phyloP scores from a whole-genome alignment of 2,113 vertebrate genomes.

The Castor canadensis region DNA sequence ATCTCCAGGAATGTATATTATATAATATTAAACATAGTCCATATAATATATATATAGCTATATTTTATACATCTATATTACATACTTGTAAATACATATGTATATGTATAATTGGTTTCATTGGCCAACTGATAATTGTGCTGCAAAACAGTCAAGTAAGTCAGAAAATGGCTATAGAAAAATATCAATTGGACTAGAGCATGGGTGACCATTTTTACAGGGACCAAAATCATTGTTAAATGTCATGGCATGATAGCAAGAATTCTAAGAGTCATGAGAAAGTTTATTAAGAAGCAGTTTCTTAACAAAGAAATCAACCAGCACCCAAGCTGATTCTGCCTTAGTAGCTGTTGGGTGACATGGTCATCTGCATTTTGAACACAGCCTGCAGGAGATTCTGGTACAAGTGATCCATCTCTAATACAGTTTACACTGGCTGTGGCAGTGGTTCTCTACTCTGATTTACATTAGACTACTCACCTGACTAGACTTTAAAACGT shows the following conservation, averaged over 20 bases:
- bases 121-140: not conserved
- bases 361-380: not conserved
- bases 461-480: not conserved
- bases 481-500: not conserved
- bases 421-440: not conserved
- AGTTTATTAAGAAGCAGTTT: not conserved
- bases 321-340: not conserved
- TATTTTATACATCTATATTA: too few species aligned
- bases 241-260: not conserved
- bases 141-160: not conserved
- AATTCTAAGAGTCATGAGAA: not conserved
- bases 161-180: not conserved
- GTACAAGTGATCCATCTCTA: not conserved
- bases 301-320: not conserved
- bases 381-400: not conserved
- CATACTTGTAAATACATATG: not conserved
- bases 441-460: not conserved
- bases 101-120: not conserved
- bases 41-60: not conserved
- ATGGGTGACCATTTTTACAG: not conserved
- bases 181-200: not conserved
- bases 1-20: not conserved
- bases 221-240: not conserved
- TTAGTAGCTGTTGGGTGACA: not conserved
- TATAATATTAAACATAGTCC: not conserved